These are phyloP conservation scores for Spinus olivaceus DNA, from an alignment of 2,797 vertebrate species.

Conservation along the genomic window DNA sequence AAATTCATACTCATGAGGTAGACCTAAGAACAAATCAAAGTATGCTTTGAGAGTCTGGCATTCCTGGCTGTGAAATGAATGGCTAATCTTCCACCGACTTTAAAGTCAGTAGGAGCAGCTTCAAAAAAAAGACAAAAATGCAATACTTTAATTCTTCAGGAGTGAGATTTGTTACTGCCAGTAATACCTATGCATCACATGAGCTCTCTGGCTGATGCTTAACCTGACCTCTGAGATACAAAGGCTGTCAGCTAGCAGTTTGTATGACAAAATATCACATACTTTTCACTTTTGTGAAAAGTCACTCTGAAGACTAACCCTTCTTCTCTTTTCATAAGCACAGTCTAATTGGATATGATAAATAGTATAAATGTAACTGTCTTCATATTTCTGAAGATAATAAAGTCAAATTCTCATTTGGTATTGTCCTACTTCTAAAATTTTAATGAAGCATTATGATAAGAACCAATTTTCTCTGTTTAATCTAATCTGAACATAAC, in stretches of 20 bases:
- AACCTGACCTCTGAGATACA: not conserved
- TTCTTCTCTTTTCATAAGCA: not conserved
- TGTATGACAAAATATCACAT: not conserved
- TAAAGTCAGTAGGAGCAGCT: not conserved
- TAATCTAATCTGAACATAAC: slow-evolving; percentile 48
- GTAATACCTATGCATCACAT: not conserved
- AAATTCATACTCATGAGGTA: not conserved
- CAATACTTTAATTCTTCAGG: not conserved
- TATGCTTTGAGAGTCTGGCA: not conserved
- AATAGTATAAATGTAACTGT: slow-evolving; percentile 1
- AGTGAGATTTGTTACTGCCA: not conserved
- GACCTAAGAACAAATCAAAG: slow-evolving; percentile 14
- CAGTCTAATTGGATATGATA: slow-evolving; percentile 28
- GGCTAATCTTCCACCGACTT: not conserved
- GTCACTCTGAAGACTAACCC: not conserved
- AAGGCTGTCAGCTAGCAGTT: not conserved
- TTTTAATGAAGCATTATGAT: slow-evolving; percentile 54
- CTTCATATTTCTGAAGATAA: slow-evolving; percentile 33
- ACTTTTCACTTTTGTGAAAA: not conserved
- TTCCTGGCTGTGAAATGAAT: not conserved
- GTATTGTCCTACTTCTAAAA: slow-evolving; percentile 45
- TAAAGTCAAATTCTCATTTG: slow-evolving; percentile 40
- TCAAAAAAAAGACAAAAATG: not conserved
- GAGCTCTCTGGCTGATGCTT: not conserved
- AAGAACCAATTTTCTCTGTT: slow-evolving; percentile 47